Base-by-base conservation (phyloP, 1,140 invertebrate genomes). In the Hypsibius dujardini region DNA sequence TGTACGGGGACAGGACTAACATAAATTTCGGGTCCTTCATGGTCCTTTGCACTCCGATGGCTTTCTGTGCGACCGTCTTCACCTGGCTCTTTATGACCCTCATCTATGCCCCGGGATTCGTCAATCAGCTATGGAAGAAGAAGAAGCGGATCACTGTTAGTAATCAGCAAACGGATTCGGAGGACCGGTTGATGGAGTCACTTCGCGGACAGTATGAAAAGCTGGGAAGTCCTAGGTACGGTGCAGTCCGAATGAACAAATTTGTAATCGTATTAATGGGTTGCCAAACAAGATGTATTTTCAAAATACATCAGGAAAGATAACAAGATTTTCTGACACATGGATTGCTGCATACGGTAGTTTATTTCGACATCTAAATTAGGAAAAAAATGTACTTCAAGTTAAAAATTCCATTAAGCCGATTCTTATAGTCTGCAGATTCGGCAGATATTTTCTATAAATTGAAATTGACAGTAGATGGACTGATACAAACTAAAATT, bases 21-120 rank as follows among this genome's bases (percentile, higher is more conserved):
- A 42, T 67, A 7, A 67, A 67, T 42, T 67, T 67, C 62, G 62
- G 12, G 42, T 15, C 62, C 12, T 45, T 15, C 62, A 67, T 67
- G 62, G 42, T 42, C 12, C 3, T 67, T 3, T 15, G 12, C 62
- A 42, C 12, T 15, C 62, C 62, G 62, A 15, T 67, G 62, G 62
- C 12, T 42, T 7, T 67, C 3, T 12, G 12, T 12, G 12, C 62
- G 12, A 12, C 42, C 12, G 3, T 67, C 3, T 15, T 67, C 7
- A 45, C 45, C 62, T 67, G 62, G 62, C 62, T 67, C 3, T 45
- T 42, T 3, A 67, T 67, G 62, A 67, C 62, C 62, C 7, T 67
- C 62, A 42, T 42, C 3, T 67, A 67, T 42, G 62, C 42, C 12
- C 62, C 62, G 12, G 62, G 45, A 15, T 67, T 15, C 62, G 7